Conservation (phyloP, 2,113 vertebrate species). For the Pithys albifrons region DNA sequence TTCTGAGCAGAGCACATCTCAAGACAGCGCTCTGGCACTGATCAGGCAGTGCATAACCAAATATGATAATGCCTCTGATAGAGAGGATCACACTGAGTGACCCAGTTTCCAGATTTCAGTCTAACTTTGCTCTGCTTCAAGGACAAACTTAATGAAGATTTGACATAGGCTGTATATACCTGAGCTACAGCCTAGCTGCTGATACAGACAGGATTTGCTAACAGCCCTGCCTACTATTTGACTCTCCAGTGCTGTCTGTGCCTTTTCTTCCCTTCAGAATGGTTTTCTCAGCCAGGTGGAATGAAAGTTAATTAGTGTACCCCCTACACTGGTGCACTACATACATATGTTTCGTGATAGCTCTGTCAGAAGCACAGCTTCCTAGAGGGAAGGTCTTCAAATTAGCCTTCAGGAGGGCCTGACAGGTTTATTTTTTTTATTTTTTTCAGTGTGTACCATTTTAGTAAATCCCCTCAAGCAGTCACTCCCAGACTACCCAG, state of each 20-base stretch:
- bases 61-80: neutral
- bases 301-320: neutral
- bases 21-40: neutral
- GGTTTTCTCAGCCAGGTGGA: neutral
- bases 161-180: neutral
- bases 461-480: neutral
- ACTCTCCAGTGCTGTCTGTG: neutral
- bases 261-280: neutral
- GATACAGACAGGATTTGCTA: neutral
- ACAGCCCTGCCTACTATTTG: neutral
- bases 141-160: constrained; percentile 2
- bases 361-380: neutral
- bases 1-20: neutral
- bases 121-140: neutral
- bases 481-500: neutral
- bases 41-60: neutral
- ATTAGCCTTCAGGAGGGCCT: constrained; percentile 23
- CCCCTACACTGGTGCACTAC: neutral
- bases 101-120: neutral
- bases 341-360: neutral
- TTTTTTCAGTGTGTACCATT: neutral
- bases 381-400: constrained; percentile 35
- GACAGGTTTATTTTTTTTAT: neutral
- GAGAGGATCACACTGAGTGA: neutral
- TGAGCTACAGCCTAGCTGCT: neutral